These are phyloP conservation scores for Dysidea cf. avara DNA, from an alignment of 37 sponge, comb jelly and placozoan species.

Conservation along the genomic window DNA sequence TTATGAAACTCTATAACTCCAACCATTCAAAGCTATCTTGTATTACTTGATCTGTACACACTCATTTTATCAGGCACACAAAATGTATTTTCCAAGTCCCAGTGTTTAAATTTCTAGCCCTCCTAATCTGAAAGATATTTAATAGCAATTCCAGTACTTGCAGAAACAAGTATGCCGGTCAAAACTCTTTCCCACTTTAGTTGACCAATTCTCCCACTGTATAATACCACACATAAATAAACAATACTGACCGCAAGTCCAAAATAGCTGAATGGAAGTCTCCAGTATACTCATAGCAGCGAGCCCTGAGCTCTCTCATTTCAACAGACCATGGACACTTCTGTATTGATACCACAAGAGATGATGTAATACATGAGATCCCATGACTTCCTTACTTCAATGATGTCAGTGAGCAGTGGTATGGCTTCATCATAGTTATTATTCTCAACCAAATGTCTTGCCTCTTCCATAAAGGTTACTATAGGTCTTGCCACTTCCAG, in stretches of 20 bases:
- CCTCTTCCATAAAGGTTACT: constrained; percentile 1
- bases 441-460: constrained; percentile 10
- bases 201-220: not conserved
- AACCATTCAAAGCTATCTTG: no score
- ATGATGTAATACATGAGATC: no score
- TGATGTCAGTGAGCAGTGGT: constrained; percentile 35
- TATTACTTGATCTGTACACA: no score
- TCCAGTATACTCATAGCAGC: constrained; percentile 61
- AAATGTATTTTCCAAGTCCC: no score
- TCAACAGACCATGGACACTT: constrained; percentile 80
- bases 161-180: no score
- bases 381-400: constrained; percentile 49
- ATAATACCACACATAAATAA: not conserved
- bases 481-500: no score
- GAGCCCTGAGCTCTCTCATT: constrained; percentile 71
- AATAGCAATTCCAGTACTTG: no score
- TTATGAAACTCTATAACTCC: not conserved
- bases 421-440: constrained; percentile 46
- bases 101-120: no score
- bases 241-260: constrained; percentile 72
- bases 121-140: no score
- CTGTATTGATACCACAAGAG: constrained; percentile 15
- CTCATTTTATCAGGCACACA: no score
- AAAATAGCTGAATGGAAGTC: constrained; percentile 73
- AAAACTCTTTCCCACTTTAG: not conserved